Evolutionary conservation across 2,797 vertebrate species (phyloP).

Genomic region (Atherinosoma microstoma): DNA sequence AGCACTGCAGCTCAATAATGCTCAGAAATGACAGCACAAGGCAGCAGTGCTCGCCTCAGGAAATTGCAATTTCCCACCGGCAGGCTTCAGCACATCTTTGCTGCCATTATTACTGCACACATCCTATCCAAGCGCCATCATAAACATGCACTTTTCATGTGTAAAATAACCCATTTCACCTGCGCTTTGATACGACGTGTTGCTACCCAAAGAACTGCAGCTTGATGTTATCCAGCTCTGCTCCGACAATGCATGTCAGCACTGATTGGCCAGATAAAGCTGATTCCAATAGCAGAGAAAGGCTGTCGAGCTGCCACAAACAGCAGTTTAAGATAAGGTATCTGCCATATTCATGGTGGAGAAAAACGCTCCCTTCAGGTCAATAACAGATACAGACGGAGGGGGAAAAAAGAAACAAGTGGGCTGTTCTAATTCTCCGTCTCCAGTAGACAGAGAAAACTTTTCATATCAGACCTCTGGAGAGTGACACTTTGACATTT

Average conservation of each 20-base stretch:
- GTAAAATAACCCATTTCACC: constrained; percentile 60
- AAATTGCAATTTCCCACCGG: constrained; percentile 23
- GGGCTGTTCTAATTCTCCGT: constrained; percentile 52
- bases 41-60: background rate
- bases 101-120: constrained; percentile 23
- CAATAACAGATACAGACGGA: constrained; percentile 37
- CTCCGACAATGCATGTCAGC: constrained; percentile 53
- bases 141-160: constrained; percentile 55
- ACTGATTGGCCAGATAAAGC: constrained; percentile 57
- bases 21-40: background rate
- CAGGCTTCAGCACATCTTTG: constrained; percentile 22
- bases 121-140: constrained; percentile 47
- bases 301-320: constrained; percentile 44
- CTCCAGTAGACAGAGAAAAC: constrained; percentile 53
- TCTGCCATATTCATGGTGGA: constrained; percentile 44
- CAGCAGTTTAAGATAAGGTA: constrained; percentile 46
- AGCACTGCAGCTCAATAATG: background rate
- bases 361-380: constrained; percentile 28
- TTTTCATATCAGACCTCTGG: constrained; percentile 70
- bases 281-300: constrained; percentile 20
- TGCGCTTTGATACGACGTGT: constrained; percentile 40
- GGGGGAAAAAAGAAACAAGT: constrained; percentile 30
- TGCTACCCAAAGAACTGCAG: constrained; percentile 33
- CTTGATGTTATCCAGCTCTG: constrained; percentile 45
- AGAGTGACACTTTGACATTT: constrained; percentile 77